Evolutionary conservation across 2,113 vertebrate genomes (phyloP), one percentile per base, ranked within the genome.

Genomic region (Alethe diademata): DNA sequence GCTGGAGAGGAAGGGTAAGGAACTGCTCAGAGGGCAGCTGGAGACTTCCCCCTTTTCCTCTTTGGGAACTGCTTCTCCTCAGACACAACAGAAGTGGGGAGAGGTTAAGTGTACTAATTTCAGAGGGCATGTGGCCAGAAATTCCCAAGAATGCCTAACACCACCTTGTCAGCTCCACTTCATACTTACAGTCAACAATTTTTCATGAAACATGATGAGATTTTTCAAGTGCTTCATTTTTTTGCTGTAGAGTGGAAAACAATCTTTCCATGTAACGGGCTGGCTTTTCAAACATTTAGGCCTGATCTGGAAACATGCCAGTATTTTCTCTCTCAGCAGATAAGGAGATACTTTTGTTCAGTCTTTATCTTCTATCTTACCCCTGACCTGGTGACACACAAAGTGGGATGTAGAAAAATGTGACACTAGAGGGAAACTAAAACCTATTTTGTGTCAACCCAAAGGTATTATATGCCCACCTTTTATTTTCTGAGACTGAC

Each of bases 191-290:
- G 17, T 31, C 42, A 57, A 70, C 29, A 79, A 50, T 86, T 88
- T 53, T 65, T 85, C 40, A 14, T 15, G 47, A 73, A 73, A 78
- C n/a, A 57, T 4, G 45, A 20, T 57, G 72, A 81, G 72, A 61
- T 62, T 50, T 91, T n/a, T 38, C 16, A 86, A 88, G 70, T 26
- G 87, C 38, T 88, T 79, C 16, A 38, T 78, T 92, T 83, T 58
- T 61, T 84, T 20, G 20, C 45, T 65, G 89, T 42, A 25, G 91
- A 93, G 88, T 90, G 94, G 84, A 90, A 95, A 96, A 95, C 51
- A 88, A 92, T 86, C n/a, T 91, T 48, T 83, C 72, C 18, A 16
- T 40, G 95, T 88, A 92, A 90, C 10, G 36, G 70, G 74, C 35
- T 36, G 67, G n/a, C 31, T 95, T 91, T 89, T 86, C 70, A 85